A percentile compares a stretch with the other conserved stretches of the same genome.
phyloP scores from a whole-genome alignment of 2,888 invertebrate genomes.

The Orthosia incerta region DNA sequence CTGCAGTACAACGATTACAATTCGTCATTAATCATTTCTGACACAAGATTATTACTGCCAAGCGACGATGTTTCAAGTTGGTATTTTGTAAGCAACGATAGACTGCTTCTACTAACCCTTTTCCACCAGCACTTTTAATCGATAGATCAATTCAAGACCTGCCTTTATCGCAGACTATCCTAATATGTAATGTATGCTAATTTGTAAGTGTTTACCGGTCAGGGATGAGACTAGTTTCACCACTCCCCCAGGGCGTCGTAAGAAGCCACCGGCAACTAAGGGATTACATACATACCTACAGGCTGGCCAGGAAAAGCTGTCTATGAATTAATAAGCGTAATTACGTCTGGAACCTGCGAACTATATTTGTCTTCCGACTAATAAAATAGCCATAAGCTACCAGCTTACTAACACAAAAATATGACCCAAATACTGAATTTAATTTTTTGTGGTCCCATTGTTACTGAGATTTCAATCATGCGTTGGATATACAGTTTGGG shows the following conservation, averaged over 20 bases:
- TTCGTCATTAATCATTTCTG: too few species aligned
- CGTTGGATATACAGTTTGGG: conserved; percentile 7
- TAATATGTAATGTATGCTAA: conserved; percentile 54
- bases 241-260: conserved; percentile 45
- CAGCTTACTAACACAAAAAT: conserved; percentile 1
- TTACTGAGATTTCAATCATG: conserved; percentile 10
- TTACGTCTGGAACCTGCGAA: conserved; percentile 23
- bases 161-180: neutral
- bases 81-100: neutral
- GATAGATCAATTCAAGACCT: neutral
- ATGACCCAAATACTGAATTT: neutral
- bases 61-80: neutral
- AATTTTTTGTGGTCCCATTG: neutral
- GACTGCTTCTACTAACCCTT: neutral
- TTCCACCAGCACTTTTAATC: neutral
- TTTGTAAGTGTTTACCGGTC: conserved; percentile 47
- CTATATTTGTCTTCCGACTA: conserved; percentile 4
- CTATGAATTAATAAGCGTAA: conserved; percentile 52
- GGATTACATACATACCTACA: conserved; percentile 29
- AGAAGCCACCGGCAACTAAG: conserved; percentile 50
- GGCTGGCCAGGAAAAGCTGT: conserved; percentile 20
- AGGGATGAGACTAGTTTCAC: conserved; percentile 38
- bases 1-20: neutral
- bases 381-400: conserved; percentile 18
- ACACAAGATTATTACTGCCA: too few species aligned